phyloP scores from a whole-genome alignment of 2,888 invertebrate species.

The Brachyopa scutellaris region DNA sequence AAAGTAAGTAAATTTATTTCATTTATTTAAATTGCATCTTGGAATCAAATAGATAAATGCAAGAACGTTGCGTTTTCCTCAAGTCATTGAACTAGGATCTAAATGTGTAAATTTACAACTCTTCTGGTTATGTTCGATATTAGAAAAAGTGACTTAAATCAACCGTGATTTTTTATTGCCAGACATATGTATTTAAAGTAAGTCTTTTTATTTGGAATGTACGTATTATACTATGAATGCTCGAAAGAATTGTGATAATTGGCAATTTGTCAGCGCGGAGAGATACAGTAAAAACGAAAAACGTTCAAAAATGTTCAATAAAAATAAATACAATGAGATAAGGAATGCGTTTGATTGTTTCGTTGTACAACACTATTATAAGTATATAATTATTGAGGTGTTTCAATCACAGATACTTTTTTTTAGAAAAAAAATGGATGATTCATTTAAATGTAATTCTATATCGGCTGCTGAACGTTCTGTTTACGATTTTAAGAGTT shows the following conservation, averaged over 20 bases:
- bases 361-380: constrained; percentile 47
- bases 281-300: constrained; percentile 10
- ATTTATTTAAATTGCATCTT: constrained; percentile 6
- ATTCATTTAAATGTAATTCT: constrained; percentile 23
- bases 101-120: constrained; percentile 5
- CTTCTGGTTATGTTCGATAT: constrained; percentile 34
- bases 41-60: constrained; percentile 19
- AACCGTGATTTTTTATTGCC: constrained; percentile 24
- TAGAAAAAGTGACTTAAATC: constrained; percentile 20
- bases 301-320: constrained; percentile 31
- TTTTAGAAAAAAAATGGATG: constrained; percentile 17
- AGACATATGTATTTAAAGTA: constrained; percentile 5
- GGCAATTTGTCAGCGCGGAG: constrained; percentile 26
- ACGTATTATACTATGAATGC: not conserved
- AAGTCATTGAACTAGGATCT: constrained; percentile 31
- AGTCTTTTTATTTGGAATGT: constrained; percentile 31
- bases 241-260: constrained; percentile 13
- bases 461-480: constrained; percentile 39
- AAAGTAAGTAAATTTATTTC: constrained; percentile 7
- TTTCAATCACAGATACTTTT: constrained; percentile 70
- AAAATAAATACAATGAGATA: constrained; percentile 60
- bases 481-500: constrained; percentile 22
- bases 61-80: constrained; percentile 22
- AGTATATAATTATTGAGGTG: constrained; percentile 66
- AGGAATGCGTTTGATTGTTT: constrained; percentile 60